A percentile compares a stretch with the other conserved stretches of the same genome.
These are phyloP conservation scores for Saccopteryx leptura DNA, from an alignment of 2,113 vertebrate species.

Conservation along the genomic window DNA sequence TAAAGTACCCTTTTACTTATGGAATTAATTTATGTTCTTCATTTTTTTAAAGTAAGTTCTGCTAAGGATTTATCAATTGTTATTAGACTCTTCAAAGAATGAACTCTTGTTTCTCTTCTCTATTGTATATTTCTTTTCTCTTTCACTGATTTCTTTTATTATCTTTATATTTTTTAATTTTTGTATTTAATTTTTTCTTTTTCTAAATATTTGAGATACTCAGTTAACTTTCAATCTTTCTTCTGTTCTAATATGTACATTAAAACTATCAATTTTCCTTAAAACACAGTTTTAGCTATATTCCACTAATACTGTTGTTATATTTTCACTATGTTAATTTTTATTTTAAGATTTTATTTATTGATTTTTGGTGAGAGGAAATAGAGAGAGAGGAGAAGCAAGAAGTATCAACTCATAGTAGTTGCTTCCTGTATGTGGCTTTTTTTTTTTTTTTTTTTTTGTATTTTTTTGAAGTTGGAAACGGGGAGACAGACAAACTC, in stretches of 20 bases:
- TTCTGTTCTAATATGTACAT: background rate
- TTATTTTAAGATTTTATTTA: too few species aligned
- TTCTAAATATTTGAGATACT: background rate
- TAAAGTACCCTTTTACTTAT: background rate
- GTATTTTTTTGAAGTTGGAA: too few species aligned
- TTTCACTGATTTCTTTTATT: slow-evolving; percentile 9
- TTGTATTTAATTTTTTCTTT: background rate
- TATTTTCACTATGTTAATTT: background rate
- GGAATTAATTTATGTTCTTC: background rate
- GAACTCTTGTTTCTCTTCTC: background rate
- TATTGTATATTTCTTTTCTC: background rate
- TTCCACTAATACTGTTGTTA: background rate
- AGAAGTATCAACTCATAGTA: too few species aligned
- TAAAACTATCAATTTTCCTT: background rate
- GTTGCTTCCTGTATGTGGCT: too few species aligned
- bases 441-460: too few species aligned
- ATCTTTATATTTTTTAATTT: background rate
- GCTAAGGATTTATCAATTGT: background rate
- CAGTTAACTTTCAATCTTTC: background rate
- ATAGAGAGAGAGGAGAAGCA: too few species aligned
- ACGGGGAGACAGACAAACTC: too few species aligned
- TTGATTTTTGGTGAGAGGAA: too few species aligned
- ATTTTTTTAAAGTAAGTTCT: background rate
- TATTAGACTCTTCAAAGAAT: background rate
- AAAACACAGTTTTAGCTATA: background rate